Evolutionary conservation across 1,140 invertebrate species (phyloP), one percentile per base, ranked within the genome.

Genomic region (Lepidotrigona ventralis): DNA sequence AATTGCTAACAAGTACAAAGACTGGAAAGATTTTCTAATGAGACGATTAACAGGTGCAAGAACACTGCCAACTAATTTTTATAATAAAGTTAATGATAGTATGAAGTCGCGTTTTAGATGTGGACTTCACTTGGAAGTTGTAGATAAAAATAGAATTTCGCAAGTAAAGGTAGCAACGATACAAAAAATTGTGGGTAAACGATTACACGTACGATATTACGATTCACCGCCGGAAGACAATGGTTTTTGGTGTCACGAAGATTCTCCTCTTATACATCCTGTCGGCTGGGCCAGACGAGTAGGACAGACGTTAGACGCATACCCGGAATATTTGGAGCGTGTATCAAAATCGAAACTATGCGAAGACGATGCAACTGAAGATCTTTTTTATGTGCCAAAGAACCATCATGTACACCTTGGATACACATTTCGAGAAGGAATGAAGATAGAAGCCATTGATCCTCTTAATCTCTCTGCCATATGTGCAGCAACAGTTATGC

Each of bases 381-480:
- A 96, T 83, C 95, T 97, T 58, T 98, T 98, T 92, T 95, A 95
- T 82, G 95, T 95, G 83, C 89, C 91, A 88, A 92, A 93, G 88
- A 93, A 91, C 89, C 88, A 93, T 93, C 92, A 94, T 89, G 76
- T 93, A 85, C 86, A 95, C 84, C 84, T 94, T 87, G 86, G 91
- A 46, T 91, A 94, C 71, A 94, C 95, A 8, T 98, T 99, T 91
- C 94, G 96, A 46, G 96, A 97, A 88, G 98, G 98, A 64, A 99
- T 99, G 98, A 99, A 99, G 93, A 93, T 99, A 46, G 98, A 99
- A 95, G 98, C 98, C 0, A 98, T 99, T 71, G 98, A 99, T 95
- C 99, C 98, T 0, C 94, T 99, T 0, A 99, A 99, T 94, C 94
- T 99, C 17, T 98, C 98, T 2, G 96, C 98, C 0, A 98, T 99